phyloP scores from a whole-genome alignment of 1,140 invertebrate species.

The Achatina immaculata region DNA sequence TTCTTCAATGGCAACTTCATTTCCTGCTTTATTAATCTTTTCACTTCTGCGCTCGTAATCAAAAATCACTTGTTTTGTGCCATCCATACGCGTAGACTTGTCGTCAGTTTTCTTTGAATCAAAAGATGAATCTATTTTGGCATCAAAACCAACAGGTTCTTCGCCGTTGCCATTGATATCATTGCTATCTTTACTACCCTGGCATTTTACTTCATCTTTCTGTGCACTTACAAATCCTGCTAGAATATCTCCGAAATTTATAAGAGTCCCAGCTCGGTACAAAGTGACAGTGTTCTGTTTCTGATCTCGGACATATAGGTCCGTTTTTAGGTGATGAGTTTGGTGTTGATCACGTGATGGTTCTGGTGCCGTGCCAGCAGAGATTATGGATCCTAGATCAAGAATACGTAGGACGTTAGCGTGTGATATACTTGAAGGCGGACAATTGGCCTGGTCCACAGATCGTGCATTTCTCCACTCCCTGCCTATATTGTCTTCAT shows the following conservation, averaged over 20 bases:
- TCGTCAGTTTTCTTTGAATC: not conserved
- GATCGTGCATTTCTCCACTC: not conserved
- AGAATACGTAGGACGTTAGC: not conserved
- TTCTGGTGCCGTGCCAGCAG: too few relatives aligned
- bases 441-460: not conserved
- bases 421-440: not conserved
- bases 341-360: not conserved
- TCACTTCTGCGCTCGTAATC: not conserved
- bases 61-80: not conserved
- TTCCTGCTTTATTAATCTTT: not conserved
- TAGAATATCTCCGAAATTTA: not conserved
- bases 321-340: not conserved
- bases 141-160: not conserved
- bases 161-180: not conserved
- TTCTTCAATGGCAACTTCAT: not conserved
- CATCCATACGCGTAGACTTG: not conserved
- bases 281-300: not conserved
- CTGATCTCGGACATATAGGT: not conserved
- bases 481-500: not conserved
- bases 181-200: not conserved
- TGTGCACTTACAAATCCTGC: not conserved
- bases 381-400: not conserved
- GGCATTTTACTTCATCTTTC: not conserved
- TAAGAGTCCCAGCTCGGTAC: conserved; percentile 17
- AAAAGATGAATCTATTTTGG: not conserved